Evolutionary conservation across 2,888 invertebrate species (phyloP), one percentile per base, ranked within the genome.

Genomic region (Aplocera efformata): DNA sequence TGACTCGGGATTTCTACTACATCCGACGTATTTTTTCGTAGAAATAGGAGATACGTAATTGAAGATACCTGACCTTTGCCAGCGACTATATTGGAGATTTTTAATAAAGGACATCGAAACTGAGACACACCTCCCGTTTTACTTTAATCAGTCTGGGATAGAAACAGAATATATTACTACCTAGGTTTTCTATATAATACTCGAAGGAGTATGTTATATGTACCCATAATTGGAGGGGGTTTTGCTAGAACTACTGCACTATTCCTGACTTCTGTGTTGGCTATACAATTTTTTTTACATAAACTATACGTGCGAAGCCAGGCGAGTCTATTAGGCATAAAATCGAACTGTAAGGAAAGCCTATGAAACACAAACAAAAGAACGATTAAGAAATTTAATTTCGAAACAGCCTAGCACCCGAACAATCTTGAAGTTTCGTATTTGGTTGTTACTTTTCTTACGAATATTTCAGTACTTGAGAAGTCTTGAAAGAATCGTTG

Each of bases 381-480:
- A 48, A 33, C 51, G 36, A 38, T 34, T n/a, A 48, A 36, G 38
- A 36, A 48, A 45, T 51, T 51, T 51, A 48, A 51, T 51, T 46
- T 48, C 31, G 38, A 25, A 22, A 35, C 30, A 35, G 44, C 32
- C 34, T 27, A 31, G 41, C 27, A 10, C 43, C 32, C 13, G 22
- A 52, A 42, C 41, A 36, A 42, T 43, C 20, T 21, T 32, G 22
- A 49, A 44, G 32, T 49, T 39, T 32, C 22, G 22, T 39, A 43
- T 47, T 42, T 44, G 33, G 39, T 23, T 35, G 32, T 52, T 49
- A 39, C 41, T 41, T 36, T 46, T 44, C 32, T 40, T 26, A 28
- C 4, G 33, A 47, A 42, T 34, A 42, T 32, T 41, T 39, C 13
- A 36, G 46, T 41, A 43, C 36, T 43, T 48, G 32, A 42, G 40